These are phyloP conservation scores for Thereva nobilitata DNA, from an alignment of 2,888 invertebrate species.

Conservation along the genomic window DNA sequence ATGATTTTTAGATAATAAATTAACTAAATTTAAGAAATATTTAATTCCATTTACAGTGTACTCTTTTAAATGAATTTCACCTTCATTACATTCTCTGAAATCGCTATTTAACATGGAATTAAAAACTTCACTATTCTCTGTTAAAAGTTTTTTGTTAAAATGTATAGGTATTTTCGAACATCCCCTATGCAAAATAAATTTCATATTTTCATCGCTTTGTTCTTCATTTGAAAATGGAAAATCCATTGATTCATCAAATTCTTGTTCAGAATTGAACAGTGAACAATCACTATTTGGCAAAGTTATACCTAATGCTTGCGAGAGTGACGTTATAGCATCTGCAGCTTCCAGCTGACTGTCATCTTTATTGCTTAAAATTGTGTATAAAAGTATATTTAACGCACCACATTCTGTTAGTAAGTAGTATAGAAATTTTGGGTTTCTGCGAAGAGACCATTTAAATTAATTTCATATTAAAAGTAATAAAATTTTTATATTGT, in stretches of 20 bases:
- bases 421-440: conserved; percentile 52
- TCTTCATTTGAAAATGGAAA: conserved; percentile 19
- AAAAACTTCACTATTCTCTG: conserved; percentile 56
- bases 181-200: conserved; percentile 41
- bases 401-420: conserved; percentile 55
- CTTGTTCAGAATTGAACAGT: conserved; percentile 42
- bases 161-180: conserved; percentile 44
- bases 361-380: conserved; percentile 52
- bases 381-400: conserved; percentile 50
- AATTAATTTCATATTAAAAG: neutral
- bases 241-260: conserved; percentile 43
- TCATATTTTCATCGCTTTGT: conserved; percentile 39
- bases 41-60: conserved; percentile 53
- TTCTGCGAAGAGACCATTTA: conserved; percentile 38
- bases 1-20: conserved; percentile 46
- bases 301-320: conserved; percentile 51
- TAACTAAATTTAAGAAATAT: conserved; percentile 55
- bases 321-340: conserved; percentile 54
- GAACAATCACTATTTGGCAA: conserved; percentile 46
- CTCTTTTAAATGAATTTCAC: conserved; percentile 54
- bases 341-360: conserved; percentile 53
- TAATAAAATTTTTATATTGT: conserved; percentile 4
- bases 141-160: conserved; percentile 54
- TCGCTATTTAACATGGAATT: conserved; percentile 57
- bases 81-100: conserved; percentile 55